Percentiles rank a stretch among this genome's conserved stretches.
phyloP scores from a whole-genome alignment of 1,140 invertebrate genomes.

The Drosophila melanica region DNA sequence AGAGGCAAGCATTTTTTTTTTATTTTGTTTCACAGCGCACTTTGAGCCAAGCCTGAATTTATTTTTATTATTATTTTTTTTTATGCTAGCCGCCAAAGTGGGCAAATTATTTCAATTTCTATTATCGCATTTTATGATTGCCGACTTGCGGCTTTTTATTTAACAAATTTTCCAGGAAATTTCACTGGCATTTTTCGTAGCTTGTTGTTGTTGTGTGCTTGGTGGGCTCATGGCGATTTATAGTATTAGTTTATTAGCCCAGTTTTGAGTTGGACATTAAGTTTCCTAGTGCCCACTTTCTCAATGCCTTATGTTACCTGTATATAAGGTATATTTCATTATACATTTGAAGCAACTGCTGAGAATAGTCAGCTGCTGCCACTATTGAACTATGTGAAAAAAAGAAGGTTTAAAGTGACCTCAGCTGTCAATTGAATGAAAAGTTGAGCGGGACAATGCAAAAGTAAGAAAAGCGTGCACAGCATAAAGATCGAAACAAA shows the following conservation, averaged over 20 bases:
- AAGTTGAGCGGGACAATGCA: background rate
- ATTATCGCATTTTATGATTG: slow-evolving; percentile 79
- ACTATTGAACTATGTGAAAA: background rate
- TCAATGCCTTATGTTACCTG: background rate
- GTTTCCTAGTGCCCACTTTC: slow-evolving; percentile 34
- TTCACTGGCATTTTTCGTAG: slow-evolving; percentile 46
- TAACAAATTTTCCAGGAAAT: slow-evolving; percentile 48
- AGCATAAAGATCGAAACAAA: slow-evolving; percentile 15
- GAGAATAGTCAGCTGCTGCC: background rate
- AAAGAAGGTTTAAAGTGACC: background rate
- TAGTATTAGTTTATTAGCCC: slow-evolving; percentile 67
- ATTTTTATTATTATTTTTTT: slow-evolving; percentile 18
- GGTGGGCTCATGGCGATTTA: slow-evolving; percentile 47
- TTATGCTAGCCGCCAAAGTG: slow-evolving; percentile 56
- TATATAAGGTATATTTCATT: slow-evolving; percentile 6
- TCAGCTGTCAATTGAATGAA: background rate
- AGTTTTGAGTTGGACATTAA: slow-evolving; percentile 9
- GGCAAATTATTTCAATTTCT: slow-evolving; percentile 82
- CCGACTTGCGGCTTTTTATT: slow-evolving; percentile 52
- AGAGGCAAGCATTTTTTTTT: background rate
- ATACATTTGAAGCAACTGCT: slow-evolving; percentile 1
- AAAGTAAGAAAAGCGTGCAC: background rate
- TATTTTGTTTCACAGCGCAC: slow-evolving; percentile 37
- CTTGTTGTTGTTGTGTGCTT: slow-evolving; percentile 12
- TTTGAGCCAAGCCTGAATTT: slow-evolving; percentile 33